These are phyloP conservation scores for Ptychadena robeensis DNA, from an alignment of 2,797 vertebrate species.

Conservation along the genomic window DNA sequence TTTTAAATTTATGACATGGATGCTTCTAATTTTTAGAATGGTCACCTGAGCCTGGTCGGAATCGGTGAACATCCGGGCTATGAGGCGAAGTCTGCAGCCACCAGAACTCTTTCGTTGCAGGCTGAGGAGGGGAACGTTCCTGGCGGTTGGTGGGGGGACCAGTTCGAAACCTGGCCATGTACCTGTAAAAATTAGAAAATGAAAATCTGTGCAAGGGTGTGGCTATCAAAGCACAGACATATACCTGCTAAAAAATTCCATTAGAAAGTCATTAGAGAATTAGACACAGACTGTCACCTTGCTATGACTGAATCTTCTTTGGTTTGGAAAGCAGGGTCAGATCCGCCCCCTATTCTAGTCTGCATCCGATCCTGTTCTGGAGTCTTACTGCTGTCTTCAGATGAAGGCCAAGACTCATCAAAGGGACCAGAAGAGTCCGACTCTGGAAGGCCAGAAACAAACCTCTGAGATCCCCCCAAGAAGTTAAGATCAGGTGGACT, in stretches of 20 bases:
- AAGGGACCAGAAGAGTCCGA: constrained; percentile 66
- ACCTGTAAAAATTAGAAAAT: constrained; percentile 70
- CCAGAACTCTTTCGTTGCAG: constrained; percentile 76
- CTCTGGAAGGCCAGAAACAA: constrained; percentile 40
- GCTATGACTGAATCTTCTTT: constrained; percentile 67
- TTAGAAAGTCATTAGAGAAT: no score
- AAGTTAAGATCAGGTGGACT: constrained; percentile 58
- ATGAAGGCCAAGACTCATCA: constrained; percentile 80
- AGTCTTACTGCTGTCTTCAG: constrained; percentile 69
- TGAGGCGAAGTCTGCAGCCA: constrained; percentile 74
- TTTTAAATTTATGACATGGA: no score
- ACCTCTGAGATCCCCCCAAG: constrained; percentile 42
- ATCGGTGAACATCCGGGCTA: constrained; percentile 65
- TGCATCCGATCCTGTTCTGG: constrained; percentile 38
- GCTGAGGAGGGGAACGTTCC: constrained; percentile 72
- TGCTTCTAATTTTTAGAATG: not conserved
- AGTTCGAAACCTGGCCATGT: constrained; percentile 83
- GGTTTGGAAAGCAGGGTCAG: not conserved
- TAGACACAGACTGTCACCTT: constrained; percentile 62
- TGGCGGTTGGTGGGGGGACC: constrained; percentile 82
- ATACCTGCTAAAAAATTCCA: no score
- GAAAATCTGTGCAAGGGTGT: not conserved
- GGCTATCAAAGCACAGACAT: no score
- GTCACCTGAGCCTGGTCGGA: constrained; percentile 20
- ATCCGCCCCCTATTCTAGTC: not conserved